These are phyloP conservation scores for Synergus laeviventris DNA, from an alignment of 2,888 invertebrate genomes.

Conservation along the genomic window DNA sequence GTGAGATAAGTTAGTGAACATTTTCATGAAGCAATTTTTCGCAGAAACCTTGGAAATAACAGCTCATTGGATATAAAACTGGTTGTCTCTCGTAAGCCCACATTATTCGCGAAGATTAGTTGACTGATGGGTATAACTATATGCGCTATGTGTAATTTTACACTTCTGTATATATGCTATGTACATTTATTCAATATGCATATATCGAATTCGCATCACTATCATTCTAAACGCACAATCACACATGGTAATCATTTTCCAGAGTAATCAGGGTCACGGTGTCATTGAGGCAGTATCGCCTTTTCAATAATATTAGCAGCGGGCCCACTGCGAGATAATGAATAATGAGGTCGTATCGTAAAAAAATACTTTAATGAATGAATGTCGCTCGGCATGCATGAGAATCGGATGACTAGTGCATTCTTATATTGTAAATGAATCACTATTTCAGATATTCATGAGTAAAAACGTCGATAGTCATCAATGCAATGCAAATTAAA, in stretches of 20 bases:
- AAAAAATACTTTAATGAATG: constrained; percentile 25
- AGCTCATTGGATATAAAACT: neutral
- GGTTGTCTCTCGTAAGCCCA: neutral
- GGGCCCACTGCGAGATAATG: constrained; percentile 10
- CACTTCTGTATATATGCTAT: neutral
- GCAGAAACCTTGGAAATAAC: constrained; percentile 29
- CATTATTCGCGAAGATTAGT: constrained; percentile 23
- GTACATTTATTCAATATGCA: neutral
- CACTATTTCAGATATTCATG: constrained; percentile 4
- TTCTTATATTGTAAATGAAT: constrained; percentile 20
- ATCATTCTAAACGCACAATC: neutral
- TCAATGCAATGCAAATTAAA: neutral
- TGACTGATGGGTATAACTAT: neutral
- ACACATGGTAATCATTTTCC: constrained; percentile 14
- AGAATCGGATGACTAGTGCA: constrained; percentile 33
- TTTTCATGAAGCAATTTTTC: constrained; percentile 23
- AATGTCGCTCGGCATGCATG: constrained; percentile 19
- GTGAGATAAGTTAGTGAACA: neutral
- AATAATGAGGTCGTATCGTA: constrained; percentile 18
- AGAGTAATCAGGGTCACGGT: constrained; percentile 29
- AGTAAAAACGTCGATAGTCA: constrained; percentile 14
- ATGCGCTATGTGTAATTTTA: constrained; percentile 25
- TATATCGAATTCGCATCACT: constrained; percentile 1
- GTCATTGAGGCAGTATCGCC: constrained; percentile 12
- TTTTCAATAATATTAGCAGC: constrained; percentile 24